A percentile compares a stretch with the other conserved stretches of the same genome.
Evolutionary conservation across 2,113 vertebrate genomes (phyloP).

Genomic region (Nycticebus coucang): DNA sequence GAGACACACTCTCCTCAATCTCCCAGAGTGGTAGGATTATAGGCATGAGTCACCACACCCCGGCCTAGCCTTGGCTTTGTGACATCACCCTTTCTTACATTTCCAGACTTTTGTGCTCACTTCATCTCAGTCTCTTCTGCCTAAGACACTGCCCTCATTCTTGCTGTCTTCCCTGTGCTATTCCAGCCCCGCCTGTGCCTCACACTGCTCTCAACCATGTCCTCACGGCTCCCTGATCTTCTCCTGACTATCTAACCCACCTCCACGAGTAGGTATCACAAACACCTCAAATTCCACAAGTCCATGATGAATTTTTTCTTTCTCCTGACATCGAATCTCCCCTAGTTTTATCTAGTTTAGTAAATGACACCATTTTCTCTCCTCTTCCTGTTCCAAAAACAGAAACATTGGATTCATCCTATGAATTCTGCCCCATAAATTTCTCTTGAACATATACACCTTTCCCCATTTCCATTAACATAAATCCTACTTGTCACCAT

Average conservation of each 20-base stretch:
- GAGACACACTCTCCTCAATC: too few relatives aligned
- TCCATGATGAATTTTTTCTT: background rate
- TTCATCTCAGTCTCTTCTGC: background rate
- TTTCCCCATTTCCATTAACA: background rate
- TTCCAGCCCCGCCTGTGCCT: background rate
- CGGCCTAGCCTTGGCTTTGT: background rate
- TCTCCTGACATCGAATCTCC: background rate
- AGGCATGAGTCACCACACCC: too few relatives aligned
- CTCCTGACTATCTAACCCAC: background rate
- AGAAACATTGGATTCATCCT: background rate
- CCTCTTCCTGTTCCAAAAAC: background rate
- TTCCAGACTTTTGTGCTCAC: too few relatives aligned
- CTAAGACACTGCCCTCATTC: background rate
- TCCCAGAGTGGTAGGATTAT: too few relatives aligned
- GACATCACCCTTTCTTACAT: background rate
- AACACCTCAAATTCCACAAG: background rate
- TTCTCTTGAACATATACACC: background rate
- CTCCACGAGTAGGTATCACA: background rate
- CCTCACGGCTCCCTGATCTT: rapidly evolving
- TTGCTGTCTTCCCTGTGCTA: rapidly evolving
- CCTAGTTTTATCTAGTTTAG: background rate
- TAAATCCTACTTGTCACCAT: background rate
- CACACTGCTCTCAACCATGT: rapidly evolving
- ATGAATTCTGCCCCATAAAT: background rate
- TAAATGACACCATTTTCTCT: background rate